phyloP scores from a whole-genome alignment of 2,888 invertebrate species.

The Epsilonema sp. region DNA sequence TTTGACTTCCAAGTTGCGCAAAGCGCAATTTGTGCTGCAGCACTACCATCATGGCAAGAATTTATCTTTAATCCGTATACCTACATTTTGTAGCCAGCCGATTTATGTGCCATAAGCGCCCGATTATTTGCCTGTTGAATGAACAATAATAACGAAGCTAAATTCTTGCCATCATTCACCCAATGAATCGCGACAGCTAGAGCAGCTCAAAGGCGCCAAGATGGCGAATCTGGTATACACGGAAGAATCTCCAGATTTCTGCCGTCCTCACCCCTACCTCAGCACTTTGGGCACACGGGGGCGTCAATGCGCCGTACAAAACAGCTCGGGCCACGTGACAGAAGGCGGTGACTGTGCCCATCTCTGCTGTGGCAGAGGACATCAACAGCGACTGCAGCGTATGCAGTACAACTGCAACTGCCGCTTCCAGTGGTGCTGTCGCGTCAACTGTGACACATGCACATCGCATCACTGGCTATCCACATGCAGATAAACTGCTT shows the following conservation, averaged over 20 bases:
- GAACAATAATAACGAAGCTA: no score
- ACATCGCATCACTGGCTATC: slow-evolving; percentile 23
- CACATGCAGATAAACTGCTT: no score
- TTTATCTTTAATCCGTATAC: neutral
- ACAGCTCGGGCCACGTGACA: slow-evolving; percentile 33
- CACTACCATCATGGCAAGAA: neutral
- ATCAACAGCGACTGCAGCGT: slow-evolving; percentile 27
- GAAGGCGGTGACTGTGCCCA: slow-evolving; percentile 30
- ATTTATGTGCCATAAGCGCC: no score
- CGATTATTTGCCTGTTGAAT: no score
- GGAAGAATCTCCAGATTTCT: slow-evolving; percentile 13
- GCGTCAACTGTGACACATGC: slow-evolving; percentile 29
- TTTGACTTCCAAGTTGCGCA: slow-evolving; percentile 58
- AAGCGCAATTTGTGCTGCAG: slow-evolving; percentile 44
- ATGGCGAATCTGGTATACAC: slow-evolving; percentile 13
- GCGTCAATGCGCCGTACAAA: slow-evolving; percentile 31
- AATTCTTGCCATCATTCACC: no score
- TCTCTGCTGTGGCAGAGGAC: slow-evolving; percentile 38
- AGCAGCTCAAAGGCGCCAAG: neutral
- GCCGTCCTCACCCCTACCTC: slow-evolving; percentile 5
- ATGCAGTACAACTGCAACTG: slow-evolving; percentile 30
- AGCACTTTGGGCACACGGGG: slow-evolving; percentile 30
- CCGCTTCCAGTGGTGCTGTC: slow-evolving; percentile 33
- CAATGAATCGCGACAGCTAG: neutral
- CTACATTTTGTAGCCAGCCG: no score